phyloP scores from a whole-genome alignment of 1,140 invertebrate species.

The Samia ricini region DNA sequence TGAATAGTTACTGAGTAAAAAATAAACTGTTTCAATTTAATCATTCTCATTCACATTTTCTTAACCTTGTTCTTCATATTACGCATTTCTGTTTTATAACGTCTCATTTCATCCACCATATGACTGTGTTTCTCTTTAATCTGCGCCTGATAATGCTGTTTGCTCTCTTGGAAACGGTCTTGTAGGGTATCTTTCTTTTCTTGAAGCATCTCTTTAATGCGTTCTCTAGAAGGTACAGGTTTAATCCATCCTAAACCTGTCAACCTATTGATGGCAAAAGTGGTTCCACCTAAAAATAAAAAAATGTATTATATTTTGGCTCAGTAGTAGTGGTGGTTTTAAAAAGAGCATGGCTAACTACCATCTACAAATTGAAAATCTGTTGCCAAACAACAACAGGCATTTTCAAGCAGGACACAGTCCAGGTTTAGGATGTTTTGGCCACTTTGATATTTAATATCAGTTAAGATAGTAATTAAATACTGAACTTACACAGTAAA shows the following conservation, averaged over 20 bases:
- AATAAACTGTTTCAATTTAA: not conserved
- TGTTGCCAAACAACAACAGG: too few species aligned
- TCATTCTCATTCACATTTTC: slow-evolving; percentile 48
- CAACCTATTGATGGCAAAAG: slow-evolving; percentile 83
- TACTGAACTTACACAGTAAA: too few species aligned
- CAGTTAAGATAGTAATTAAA: too few species aligned
- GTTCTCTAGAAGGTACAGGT: slow-evolving; percentile 80
- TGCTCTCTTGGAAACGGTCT: slow-evolving; percentile 73
- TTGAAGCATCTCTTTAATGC: slow-evolving; percentile 80
- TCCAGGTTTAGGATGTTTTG: too few species aligned
- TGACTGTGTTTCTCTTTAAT: slow-evolving; percentile 63
- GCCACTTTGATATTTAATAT: too few species aligned
- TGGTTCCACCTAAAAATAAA: slow-evolving; percentile 80
- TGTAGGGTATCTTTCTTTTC: slow-evolving; percentile 78
- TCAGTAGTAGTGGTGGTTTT: not conserved
- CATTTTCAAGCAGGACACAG: too few species aligned
- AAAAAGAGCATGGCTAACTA: too few species aligned
- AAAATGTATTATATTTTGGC: not conserved
- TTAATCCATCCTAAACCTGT: slow-evolving; percentile 83
- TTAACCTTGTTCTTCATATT: slow-evolving; percentile 72
- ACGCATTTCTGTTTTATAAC: slow-evolving; percentile 73
- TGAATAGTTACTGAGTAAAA: too few species aligned
- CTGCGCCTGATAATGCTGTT: slow-evolving; percentile 65
- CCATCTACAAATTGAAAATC: too few species aligned
- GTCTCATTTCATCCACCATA: slow-evolving; percentile 74